Base-by-base conservation (phyloP, 2,888 invertebrate species). In the Vandiemenella viatica region DNA sequence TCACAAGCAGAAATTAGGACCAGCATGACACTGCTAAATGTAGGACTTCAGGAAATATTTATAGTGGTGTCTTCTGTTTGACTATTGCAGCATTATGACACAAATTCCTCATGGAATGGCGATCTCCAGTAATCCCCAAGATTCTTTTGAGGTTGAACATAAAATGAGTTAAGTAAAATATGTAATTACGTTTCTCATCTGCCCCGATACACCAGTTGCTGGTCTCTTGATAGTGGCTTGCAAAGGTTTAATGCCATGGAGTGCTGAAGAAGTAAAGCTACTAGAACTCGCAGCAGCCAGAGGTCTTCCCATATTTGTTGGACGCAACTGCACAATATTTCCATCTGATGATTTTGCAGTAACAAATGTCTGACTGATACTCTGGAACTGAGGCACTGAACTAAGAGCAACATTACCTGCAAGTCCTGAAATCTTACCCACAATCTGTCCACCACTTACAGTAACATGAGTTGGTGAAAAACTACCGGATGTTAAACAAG, bases 341-440 rank as follows among this genome's bases (percentile, higher is more conserved):
- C 66, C 66, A 51, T 67, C 67, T 0, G 63, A 58, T 21, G 66
- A 62, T 53, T 67, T 67, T 2, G 65, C 65, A 5, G 65, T 62
- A 50, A 67, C 66, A 10, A 67, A 58, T 37, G 63, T 65, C 48
- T 67, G 66, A 3, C 65, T 65, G 43, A 67, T 49, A 1, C 65
- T 61, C 48, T 66, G 66, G 17, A 66, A 55, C 48, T 67, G 66
- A 42, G 48, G 49, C 38, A 49, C 43, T 15, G 49, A 44, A 37
- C 46, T 38, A 43, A 52, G 43, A 10, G 52, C 42, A 26, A 48
- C 41, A 42, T 42, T 50, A 32, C 64, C 62, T 4, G 62, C 56
- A 1, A 66, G 63, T 41, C 66, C 63, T 5, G 67, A 65, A 55
- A 67, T 67, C 60, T 67, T 67, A 5, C 49, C 46, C 16, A 67